Evolutionary conservation across 2,888 invertebrate genomes (phyloP), one percentile per base, ranked within the genome.

Genomic region (Aspidapion aeneum): DNA sequence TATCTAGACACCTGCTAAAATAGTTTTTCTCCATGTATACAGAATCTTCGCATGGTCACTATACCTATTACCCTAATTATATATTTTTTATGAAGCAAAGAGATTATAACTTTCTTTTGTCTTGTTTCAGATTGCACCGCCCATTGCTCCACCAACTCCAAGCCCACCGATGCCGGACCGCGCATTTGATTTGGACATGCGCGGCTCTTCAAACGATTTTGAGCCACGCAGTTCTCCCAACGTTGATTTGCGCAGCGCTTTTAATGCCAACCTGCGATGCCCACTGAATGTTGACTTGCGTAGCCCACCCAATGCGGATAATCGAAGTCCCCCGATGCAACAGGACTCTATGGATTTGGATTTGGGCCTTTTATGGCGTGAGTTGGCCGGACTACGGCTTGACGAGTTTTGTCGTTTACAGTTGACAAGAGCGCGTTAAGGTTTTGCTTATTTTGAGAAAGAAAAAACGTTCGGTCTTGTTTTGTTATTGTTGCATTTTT

Each of bases 361-460:
- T 71, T 70, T 80, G 68, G 81, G 81, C 51, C 69, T 80, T 71
- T 68, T 81, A 71, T 81, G 81, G 80, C 78, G 80, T 69, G 80
- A 81, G 68, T 71, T 81, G 73, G 80, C 81, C 62, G 80, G 81
- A 66, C 74, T 81, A 68, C 78, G 80, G 61, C 74, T 81, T 68
- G 80, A 81, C 70, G 80, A 81, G 73, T 79, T 80, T 71, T 80
- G 79, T 73, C 78, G 79, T 64, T 70, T 80, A 69, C 80, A 80
- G 72, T 74, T 80, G 69, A 79, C 79, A 35, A 74, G 79, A 69
- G 78, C 79, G 62, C 79, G 80, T 75, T 80, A 79, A 75, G 59
- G 56, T 66, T 69, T 69, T 76, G 75, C 76, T 77, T 75, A 74
- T 72, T 77, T 78, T 79, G 77, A 78, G 78, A 79, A 35, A 35